These are phyloP conservation scores for Sebastes schlegelii DNA, from an alignment of 2,113 vertebrate species.

Conservation along the genomic window DNA sequence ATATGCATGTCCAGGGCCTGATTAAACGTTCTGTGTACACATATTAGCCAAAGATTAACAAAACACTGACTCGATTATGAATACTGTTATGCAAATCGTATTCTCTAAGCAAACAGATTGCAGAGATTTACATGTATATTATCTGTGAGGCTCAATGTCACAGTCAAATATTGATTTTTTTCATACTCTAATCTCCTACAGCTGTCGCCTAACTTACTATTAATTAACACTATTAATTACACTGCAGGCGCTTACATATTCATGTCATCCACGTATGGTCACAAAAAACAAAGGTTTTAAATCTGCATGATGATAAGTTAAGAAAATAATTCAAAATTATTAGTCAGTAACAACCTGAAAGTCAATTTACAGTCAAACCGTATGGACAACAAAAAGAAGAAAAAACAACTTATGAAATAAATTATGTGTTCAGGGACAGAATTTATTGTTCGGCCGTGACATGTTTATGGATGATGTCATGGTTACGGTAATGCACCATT, in stretches of 20 bases:
- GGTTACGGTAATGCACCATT: background rate
- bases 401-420: background rate
- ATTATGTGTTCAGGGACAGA: background rate
- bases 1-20: background rate
- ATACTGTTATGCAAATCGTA: slow-evolving; percentile 10
- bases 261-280: background rate
- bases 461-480: slow-evolving; percentile 2
- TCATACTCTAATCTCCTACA: background rate
- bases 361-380: background rate
- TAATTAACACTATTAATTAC: background rate
- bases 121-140: slow-evolving; percentile 26
- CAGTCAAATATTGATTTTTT: slow-evolving; percentile 24
- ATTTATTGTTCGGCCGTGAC: background rate
- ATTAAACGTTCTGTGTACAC: background rate
- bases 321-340: background rate
- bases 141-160: background rate
- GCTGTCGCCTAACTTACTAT: background rate
- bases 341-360: background rate
- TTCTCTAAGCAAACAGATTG: slow-evolving; percentile 7
- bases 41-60: slow-evolving; percentile 2
- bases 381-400: background rate
- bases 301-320: background rate
- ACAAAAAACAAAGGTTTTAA: background rate
- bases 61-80: background rate
- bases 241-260: background rate